A percentile compares a stretch with the other conserved stretches of the same genome.
Conservation (phyloP, 2,888 invertebrate genomes). For the Helobdella robusta region DNA sequence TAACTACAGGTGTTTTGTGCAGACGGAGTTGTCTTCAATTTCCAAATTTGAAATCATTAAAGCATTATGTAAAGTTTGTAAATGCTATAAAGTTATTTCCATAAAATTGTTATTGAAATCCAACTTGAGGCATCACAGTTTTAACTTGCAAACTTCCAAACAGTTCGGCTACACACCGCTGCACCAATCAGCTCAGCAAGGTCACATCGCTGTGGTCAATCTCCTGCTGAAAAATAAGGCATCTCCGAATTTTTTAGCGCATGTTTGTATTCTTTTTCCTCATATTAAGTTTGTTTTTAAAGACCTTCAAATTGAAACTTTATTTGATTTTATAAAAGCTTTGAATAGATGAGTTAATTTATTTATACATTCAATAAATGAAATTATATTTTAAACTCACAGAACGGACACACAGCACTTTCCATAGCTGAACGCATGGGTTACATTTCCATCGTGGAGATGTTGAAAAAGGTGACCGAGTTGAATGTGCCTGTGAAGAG, state of each 20-base stretch:
- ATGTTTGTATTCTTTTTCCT: too few relatives aligned
- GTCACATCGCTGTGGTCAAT: constrained; percentile 90
- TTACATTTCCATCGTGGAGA: constrained; percentile 95
- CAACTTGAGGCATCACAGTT: too few relatives aligned
- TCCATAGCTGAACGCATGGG: constrained; percentile 93
- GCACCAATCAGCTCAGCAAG: constrained; percentile 99
- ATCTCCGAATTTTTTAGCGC: constrained; percentile 80
- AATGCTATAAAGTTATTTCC: not conserved
- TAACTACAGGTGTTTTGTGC: not conserved
- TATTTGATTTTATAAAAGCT: not conserved
- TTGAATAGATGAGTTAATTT: not conserved
- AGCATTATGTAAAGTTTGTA: too few relatives aligned
- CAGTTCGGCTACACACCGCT: constrained; percentile 54
- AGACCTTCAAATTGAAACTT: too few relatives aligned
- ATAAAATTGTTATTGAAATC: too few relatives aligned
- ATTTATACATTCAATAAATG: not conserved
- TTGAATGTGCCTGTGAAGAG: constrained; percentile 65
- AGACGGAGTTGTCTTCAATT: too few relatives aligned
- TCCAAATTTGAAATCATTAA: too few relatives aligned
- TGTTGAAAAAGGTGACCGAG: constrained; percentile 87
- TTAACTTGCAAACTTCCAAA: too few relatives aligned
- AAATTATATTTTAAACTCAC: constrained; percentile 31
- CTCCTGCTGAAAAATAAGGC: constrained; percentile 56
- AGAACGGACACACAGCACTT: constrained; percentile 94
- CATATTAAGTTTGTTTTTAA: too few relatives aligned